Conservation (phyloP, 2,797 vertebrate species). For the Pseudochaenichthys georgianus region DNA sequence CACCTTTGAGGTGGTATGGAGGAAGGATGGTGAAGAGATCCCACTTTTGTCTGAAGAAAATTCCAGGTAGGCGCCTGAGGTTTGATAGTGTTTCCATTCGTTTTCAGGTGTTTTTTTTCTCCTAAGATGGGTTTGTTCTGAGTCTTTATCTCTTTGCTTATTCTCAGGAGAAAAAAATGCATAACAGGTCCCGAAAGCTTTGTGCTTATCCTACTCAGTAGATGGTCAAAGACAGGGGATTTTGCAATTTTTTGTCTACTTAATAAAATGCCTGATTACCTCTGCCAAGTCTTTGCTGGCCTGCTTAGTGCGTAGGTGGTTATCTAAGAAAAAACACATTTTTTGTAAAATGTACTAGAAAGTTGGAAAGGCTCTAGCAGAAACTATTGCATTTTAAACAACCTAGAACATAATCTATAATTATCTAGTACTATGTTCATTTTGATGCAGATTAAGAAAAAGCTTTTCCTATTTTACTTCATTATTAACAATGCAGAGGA, state of each 20-base stretch:
- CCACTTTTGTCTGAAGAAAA: slow-evolving; percentile 77
- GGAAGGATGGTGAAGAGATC: slow-evolving; percentile 82
- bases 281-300: slow-evolving; percentile 8
- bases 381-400: neutral
- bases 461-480: neutral
- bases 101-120: slow-evolving; percentile 10
- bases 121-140: neutral
- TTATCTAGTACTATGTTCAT: neutral
- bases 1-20: slow-evolving; percentile 80
- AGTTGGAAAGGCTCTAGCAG: neutral
- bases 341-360: neutral
- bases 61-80: slow-evolving; percentile 81
- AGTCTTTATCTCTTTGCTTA: slow-evolving; percentile 10
- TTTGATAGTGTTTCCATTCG: slow-evolving; percentile 21
- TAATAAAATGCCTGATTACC: slow-evolving; percentile 8
- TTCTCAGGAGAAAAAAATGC: neutral
- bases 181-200: neutral
- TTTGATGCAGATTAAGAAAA: neutral
- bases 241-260: neutral
- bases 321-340: neutral
- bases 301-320: neutral
- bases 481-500: neutral
- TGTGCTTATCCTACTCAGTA: slow-evolving; percentile 1
- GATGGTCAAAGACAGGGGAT: neutral
- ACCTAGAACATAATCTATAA: neutral